phyloP scores from a whole-genome alignment of 35 echinoderm and acorn worm genomes.

The Diadema setosum region DNA sequence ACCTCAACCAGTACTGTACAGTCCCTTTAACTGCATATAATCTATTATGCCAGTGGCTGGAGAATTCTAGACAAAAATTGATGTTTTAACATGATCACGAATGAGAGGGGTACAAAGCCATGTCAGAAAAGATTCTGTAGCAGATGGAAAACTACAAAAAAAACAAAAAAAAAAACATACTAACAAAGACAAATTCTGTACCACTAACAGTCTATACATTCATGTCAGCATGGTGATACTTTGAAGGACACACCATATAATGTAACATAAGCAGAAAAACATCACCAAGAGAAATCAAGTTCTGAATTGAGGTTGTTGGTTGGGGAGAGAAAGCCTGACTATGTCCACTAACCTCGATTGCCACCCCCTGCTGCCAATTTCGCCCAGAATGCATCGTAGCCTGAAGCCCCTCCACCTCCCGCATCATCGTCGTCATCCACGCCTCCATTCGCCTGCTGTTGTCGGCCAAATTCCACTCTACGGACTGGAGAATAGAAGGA shows the following conservation, averaged over 20 bases:
- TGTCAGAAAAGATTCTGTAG: too few relatives aligned
- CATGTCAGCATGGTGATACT: background rate
- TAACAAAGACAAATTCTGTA: background rate
- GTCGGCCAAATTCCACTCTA: constrained; percentile 79
- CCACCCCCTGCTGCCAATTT: background rate
- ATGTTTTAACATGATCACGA: too few relatives aligned
- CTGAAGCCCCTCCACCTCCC: constrained; percentile 11
- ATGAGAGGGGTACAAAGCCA: too few relatives aligned
- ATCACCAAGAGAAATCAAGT: background rate
- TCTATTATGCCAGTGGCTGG: too few relatives aligned
- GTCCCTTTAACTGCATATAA: too few relatives aligned
- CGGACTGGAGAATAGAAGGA: constrained; percentile 42
- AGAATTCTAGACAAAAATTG: too few relatives aligned
- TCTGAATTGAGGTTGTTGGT: background rate
- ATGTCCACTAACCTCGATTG: background rate
- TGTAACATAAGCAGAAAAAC: background rate
- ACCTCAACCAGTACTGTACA: too few relatives aligned
- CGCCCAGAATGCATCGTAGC: constrained; percentile 11
- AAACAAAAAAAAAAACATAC: too few relatives aligned
- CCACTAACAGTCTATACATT: background rate
- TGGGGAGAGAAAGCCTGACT: background rate
- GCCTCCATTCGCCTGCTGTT: constrained; percentile 11
- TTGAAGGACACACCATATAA: background rate
- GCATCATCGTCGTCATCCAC: constrained; percentile 69
- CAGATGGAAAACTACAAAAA: too few relatives aligned